Evolutionary conservation across 2,888 invertebrate species (phyloP), one percentile per base, ranked within the genome.

Genomic region (Cheilosia grossa): DNA sequence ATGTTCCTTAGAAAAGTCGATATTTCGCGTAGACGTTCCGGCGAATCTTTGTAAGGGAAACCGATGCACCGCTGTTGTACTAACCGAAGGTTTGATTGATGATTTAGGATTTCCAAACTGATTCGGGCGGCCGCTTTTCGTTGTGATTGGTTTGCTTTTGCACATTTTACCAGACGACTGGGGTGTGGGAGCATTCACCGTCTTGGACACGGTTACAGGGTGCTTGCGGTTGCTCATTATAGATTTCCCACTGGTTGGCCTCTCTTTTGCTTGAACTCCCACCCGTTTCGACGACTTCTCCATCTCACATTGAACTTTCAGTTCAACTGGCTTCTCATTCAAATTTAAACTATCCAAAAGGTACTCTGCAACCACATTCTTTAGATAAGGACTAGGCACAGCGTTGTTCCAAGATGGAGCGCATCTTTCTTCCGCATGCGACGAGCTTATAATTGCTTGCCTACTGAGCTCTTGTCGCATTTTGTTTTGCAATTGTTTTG

Each of bases 401-500:
- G n/a, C 2, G 2, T 27, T 19, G 10, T 67, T 21, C 66, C 49
- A 64, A 9, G 61, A n/a, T 10, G 66, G 49, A 24, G 42, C n/a
- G 9, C 53, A 19, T 17, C 30, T 21, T 33, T 53, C 33, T 19
- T 6, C 15, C 9, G 7, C 6, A 54, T 13, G 2, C 10, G 37
- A 6, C 1, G 24, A 27, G 17, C 4, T 15, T 0, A 10, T 10
- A 3, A 37, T 10, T 0, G 13, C 4, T 17, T 73, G 56, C 1
- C 30, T 61, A 2, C 17, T 54, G 0, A 83, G 21, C 15, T 79
- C 74, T 9, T 70, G 40, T 2, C 79, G 73, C 15, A 79, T 49
- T 53, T 69, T 74, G n/a, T 64, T 74, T 53, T 83, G 82, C 2
- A 83, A 15, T 1, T 74, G n/a, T 17, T 83, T 83, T 4, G 82